A percentile compares a stretch with the other conserved stretches of the same genome.
Conservation (phyloP, 2,888 invertebrate species). For the Rotaria magnacalcarata region DNA sequence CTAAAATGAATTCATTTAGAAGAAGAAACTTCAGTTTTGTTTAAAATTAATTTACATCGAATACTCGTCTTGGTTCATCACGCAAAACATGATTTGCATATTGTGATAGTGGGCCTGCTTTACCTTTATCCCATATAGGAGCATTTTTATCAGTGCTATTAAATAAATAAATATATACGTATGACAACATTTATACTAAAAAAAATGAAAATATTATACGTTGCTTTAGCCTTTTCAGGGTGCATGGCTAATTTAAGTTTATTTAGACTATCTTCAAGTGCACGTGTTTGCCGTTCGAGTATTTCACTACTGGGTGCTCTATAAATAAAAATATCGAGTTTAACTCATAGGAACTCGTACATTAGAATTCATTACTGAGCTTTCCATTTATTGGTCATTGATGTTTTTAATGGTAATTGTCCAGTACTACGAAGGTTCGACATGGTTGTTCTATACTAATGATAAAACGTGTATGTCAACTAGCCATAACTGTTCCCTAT, state of each 20-base stretch:
- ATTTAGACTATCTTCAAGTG: slow-evolving; percentile 7
- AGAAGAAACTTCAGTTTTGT: neutral
- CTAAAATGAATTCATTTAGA: neutral
- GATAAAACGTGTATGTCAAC: neutral
- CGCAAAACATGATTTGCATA: slow-evolving; percentile 36
- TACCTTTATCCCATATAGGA: slow-evolving; percentile 33
- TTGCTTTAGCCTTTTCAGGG: neutral
- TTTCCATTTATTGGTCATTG: slow-evolving; percentile 30
- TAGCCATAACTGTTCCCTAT: neutral
- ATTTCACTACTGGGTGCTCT: slow-evolving; percentile 24
- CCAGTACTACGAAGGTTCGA: neutral
- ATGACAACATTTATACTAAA: neutral
- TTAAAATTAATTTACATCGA: neutral
- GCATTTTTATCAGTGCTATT: neutral
- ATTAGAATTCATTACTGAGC: neutral
- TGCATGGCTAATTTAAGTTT: slow-evolving; percentile 1
- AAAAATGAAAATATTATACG: neutral
- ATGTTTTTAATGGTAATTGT: slow-evolving; percentile 28
- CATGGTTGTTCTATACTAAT: neutral
- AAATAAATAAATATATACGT: neutral
- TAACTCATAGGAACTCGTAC: neutral
- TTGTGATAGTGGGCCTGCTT: slow-evolving; percentile 15
- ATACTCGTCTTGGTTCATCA: slow-evolving; percentile 4
- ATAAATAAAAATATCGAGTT: neutral
- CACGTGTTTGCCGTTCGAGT: slow-evolving; percentile 1